These are phyloP conservation scores for Drosophila busckii DNA, from an alignment of 1,140 invertebrate species.

Conservation along the genomic window DNA sequence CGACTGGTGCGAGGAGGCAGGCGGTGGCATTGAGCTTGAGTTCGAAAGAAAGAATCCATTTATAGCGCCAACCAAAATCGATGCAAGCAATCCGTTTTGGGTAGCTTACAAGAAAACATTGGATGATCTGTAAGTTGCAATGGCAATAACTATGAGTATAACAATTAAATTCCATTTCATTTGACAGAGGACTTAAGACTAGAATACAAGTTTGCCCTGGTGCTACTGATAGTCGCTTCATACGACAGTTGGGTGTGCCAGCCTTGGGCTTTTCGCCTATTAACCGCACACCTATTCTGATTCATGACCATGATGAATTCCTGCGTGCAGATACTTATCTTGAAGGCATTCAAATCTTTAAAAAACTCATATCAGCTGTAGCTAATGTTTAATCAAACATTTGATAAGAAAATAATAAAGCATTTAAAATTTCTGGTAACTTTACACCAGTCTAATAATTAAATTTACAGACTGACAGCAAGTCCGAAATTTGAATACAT, in stretches of 20 bases:
- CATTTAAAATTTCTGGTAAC: too few species aligned
- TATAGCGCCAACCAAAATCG: constrained; percentile 84
- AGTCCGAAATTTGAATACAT: too few species aligned
- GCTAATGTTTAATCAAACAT: too few species aligned
- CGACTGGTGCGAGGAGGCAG: constrained; percentile 90
- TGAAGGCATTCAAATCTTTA: constrained; percentile 85
- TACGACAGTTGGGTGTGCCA: constrained; percentile 78
- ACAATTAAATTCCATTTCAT: not conserved
- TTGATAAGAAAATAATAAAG: too few species aligned
- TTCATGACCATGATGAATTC: constrained; percentile 90
- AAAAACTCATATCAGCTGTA: constrained; percentile 82
- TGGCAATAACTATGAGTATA: not conserved
- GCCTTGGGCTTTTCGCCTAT: constrained; percentile 90
- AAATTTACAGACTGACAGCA: too few species aligned
- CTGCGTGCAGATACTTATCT: constrained; percentile 85
- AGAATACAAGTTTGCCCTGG: constrained; percentile 87
- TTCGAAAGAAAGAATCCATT: constrained; percentile 85
- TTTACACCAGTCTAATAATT: too few species aligned
- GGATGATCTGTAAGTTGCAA: constrained; percentile 80
- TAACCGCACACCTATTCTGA: constrained; percentile 83
- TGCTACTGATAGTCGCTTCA: constrained; percentile 87
- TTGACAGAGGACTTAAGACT: constrained; percentile 80
- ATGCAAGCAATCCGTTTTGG: constrained; percentile 89
- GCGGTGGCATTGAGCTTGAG: constrained; percentile 86
- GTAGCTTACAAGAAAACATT: constrained; percentile 84